phyloP scores from a whole-genome alignment of 2,797 vertebrate species.

The Labroides dimidiatus region DNA sequence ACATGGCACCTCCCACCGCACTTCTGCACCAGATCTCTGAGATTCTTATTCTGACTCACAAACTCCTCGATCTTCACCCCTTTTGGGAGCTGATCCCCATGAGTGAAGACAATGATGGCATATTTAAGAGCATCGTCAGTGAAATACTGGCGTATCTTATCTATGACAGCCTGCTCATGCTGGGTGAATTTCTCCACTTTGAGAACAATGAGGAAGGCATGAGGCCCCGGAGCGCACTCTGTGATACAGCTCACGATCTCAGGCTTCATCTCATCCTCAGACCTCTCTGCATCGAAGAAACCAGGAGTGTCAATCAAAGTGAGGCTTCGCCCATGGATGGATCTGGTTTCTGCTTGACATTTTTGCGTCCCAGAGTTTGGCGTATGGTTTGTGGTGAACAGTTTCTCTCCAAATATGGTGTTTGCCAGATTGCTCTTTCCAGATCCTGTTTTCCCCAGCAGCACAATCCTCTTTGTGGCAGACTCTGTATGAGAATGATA shows the following conservation, averaged over 20 bases:
- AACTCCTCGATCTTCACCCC: constrained; percentile 45
- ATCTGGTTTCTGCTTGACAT: constrained; percentile 46
- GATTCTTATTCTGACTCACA: constrained; percentile 20
- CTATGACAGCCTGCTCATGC: constrained; percentile 54
- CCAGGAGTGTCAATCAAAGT: constrained; percentile 71
- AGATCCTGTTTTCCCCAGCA: constrained; percentile 68
- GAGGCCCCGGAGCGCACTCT: constrained; percentile 67
- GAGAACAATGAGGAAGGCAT: constrained; percentile 74
- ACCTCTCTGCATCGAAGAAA: constrained; percentile 35
- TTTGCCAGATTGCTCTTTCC: constrained; percentile 63
- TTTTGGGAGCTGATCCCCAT: constrained; percentile 45
- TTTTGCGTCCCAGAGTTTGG: constrained; percentile 36
- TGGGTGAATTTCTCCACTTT: constrained; percentile 71
- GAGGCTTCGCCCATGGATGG: constrained; percentile 20
- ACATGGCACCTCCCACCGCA: constrained; percentile 60
- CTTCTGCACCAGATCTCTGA: constrained; percentile 54
- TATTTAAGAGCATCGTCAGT: constrained; percentile 60
- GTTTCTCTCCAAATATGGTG: constrained; percentile 42
- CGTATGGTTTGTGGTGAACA: not conserved
- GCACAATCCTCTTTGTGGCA: constrained; percentile 32
- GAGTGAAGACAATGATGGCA: constrained; percentile 68
- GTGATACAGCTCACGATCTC: constrained; percentile 59
- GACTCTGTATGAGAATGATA: not conserved
- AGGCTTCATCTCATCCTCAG: constrained; percentile 28
- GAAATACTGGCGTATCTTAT: constrained; percentile 51